A percentile compares a stretch with the other conserved stretches of the same genome.
Conservation (phyloP, 2,113 vertebrate genomes). For the Petroica traversi region DNA sequence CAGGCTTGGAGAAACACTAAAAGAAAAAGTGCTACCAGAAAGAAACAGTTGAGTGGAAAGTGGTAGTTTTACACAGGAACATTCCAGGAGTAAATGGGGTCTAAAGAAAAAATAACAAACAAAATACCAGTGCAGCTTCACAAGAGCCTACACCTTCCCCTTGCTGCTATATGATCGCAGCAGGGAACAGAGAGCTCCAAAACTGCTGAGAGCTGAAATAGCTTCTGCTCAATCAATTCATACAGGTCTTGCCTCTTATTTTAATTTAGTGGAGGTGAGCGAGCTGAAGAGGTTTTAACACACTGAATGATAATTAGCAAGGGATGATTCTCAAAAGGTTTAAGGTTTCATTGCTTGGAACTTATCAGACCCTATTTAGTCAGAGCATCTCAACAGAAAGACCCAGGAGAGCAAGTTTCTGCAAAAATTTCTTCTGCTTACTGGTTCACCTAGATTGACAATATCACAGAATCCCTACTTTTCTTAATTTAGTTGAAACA, state of each 20-base stretch:
- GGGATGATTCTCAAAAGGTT: background rate
- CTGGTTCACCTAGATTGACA: background rate
- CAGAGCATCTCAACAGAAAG: fast-evolving
- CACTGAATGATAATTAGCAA: background rate
- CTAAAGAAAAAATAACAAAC: background rate
- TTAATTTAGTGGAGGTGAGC: constrained; percentile 1
- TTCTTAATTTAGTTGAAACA: background rate
- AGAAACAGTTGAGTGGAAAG: background rate
- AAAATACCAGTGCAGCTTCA: background rate
- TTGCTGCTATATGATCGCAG: fast-evolving
- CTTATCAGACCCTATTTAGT: background rate
- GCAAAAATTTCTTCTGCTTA: background rate
- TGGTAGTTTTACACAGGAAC: background rate
- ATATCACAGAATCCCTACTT: background rate
- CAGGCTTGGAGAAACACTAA: background rate
- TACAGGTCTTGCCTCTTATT: background rate
- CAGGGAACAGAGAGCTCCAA: background rate
- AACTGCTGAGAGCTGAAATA: background rate
- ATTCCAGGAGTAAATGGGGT: background rate
- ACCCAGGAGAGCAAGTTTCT: background rate
- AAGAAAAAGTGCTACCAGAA: background rate
- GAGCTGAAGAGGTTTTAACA: background rate
- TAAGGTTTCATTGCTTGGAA: background rate
- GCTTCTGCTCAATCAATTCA: background rate
- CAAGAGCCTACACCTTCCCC: background rate